Evolutionary conservation across 1,140 invertebrate species (phyloP).

Genomic region (Triops cancriformis): DNA sequence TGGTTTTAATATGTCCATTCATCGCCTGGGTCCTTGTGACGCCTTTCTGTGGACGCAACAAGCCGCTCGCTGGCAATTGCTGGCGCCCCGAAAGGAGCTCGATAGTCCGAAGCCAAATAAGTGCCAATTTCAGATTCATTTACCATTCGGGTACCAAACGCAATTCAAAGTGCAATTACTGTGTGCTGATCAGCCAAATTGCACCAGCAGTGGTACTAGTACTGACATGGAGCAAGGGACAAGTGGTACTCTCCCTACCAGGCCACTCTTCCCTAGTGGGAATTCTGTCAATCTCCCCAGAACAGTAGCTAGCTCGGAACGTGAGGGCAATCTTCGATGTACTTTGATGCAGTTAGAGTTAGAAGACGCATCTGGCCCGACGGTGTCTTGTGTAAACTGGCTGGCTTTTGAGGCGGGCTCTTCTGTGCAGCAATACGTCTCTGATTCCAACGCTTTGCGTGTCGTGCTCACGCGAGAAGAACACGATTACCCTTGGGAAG

Average conservation of each 20-base stretch:
- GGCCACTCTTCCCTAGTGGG: neutral
- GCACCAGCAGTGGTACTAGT: neutral
- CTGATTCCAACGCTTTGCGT: neutral
- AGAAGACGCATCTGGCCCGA: neutral
- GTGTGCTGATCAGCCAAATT: neutral
- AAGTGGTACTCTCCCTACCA: neutral
- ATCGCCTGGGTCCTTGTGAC: neutral
- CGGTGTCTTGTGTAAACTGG: neutral
- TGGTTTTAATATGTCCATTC: slow-evolving; percentile 3
- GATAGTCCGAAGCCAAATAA: neutral
- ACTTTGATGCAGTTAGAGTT: neutral
- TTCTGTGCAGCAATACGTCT: neutral
- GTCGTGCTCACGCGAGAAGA: neutral
- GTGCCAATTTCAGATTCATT: slow-evolving; percentile 1
- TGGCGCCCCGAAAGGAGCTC: neutral
- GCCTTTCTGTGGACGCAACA: neutral
- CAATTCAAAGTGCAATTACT: slow-evolving; percentile 11
- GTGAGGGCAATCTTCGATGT: neutral
- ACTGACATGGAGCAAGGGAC: too few relatives aligned
- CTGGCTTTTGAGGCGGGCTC: neutral
- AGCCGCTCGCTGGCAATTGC: neutral
- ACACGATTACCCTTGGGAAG: neutral
- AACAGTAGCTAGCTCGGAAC: neutral
- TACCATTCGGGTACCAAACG: neutral
- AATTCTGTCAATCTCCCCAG: neutral